Evolutionary conservation across 2,113 vertebrate genomes (phyloP).

Genomic region (Chamaea fasciata): DNA sequence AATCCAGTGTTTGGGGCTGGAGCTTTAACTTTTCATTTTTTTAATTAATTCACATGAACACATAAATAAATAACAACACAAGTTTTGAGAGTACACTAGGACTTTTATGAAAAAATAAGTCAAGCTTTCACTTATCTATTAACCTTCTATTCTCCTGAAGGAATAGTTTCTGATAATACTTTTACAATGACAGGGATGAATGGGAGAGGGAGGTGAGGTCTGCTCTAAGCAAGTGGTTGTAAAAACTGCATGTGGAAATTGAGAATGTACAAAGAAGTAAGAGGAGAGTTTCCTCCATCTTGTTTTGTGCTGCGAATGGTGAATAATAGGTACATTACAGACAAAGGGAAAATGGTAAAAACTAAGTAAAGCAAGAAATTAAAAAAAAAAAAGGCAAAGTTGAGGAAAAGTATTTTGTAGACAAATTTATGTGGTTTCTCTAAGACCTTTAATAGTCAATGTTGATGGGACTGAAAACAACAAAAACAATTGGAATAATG

Average conservation of each 20-base stretch:
- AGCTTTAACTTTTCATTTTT: not conserved
- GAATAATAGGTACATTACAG: not conserved
- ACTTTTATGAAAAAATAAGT: not conserved
- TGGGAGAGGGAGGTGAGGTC: not conserved
- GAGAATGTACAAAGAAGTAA: not conserved
- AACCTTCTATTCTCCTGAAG: not conserved
- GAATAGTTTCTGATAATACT: conserved; percentile 7
- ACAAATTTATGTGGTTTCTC: not conserved
- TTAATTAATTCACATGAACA: not conserved
- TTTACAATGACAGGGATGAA: not conserved
- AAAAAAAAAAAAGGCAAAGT: not conserved
- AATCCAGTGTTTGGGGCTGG: not conserved
- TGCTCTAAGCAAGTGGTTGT: conserved; percentile 8
- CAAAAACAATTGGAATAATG: not conserved
- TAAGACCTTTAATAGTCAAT: not conserved
- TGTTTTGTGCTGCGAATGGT: not conserved
- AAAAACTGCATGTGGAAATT: not conserved
- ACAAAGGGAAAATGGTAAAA: not conserved
- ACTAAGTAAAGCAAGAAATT: not conserved
- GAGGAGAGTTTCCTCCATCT: not conserved
- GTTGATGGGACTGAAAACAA: not conserved
- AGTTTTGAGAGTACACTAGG: not conserved
- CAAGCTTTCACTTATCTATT: conserved; percentile 10
- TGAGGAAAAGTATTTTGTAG: not conserved
- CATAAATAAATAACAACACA: not conserved